phyloP scores from a whole-genome alignment of 2,888 invertebrate species.

The Camptogramma bilineatum region DNA sequence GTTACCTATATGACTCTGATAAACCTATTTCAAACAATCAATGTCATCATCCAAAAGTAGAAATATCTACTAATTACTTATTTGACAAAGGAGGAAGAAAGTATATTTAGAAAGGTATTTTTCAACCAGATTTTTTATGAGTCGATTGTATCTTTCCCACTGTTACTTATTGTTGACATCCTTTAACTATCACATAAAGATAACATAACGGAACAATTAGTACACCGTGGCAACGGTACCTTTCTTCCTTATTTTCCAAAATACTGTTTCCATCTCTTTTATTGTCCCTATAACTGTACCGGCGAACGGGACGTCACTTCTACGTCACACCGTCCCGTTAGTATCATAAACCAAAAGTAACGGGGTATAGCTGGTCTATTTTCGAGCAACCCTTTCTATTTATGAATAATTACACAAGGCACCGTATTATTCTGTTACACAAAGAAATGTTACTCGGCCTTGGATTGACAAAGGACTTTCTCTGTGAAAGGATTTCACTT shows the following conservation, averaged over 20 bases:
- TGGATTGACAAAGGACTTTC: conserved; percentile 80
- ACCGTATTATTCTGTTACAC: conserved; percentile 75
- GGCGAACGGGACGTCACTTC: conserved; percentile 45
- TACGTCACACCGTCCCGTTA: conserved; percentile 62
- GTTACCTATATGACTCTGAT: too few species aligned
- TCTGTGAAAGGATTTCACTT: conserved; percentile 71
- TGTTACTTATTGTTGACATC: not conserved
- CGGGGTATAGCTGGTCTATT: conserved; percentile 72
- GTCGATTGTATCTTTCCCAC: not conserved
- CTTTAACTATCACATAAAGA: conserved; percentile 1
- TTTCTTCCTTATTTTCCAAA: conserved; percentile 67
- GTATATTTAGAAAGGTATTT: not conserved
- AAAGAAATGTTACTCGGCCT: conserved; percentile 73
- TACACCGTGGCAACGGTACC: conserved; percentile 25
- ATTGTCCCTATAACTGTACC: conserved; percentile 38
- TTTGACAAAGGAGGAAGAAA: not conserved
- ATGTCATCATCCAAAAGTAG: too few species aligned
- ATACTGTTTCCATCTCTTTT: conserved; percentile 55
- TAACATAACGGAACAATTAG: conserved; percentile 40
- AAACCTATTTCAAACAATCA: too few species aligned
- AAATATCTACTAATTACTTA: too few species aligned
- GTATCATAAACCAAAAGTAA: conserved; percentile 66
- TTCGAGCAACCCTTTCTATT: conserved; percentile 76
- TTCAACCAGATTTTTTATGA: not conserved
- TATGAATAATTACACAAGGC: conserved; percentile 80